These are phyloP conservation scores for Epinotia bilunana DNA, from an alignment of 2,888 invertebrate species.

Conservation along the genomic window DNA sequence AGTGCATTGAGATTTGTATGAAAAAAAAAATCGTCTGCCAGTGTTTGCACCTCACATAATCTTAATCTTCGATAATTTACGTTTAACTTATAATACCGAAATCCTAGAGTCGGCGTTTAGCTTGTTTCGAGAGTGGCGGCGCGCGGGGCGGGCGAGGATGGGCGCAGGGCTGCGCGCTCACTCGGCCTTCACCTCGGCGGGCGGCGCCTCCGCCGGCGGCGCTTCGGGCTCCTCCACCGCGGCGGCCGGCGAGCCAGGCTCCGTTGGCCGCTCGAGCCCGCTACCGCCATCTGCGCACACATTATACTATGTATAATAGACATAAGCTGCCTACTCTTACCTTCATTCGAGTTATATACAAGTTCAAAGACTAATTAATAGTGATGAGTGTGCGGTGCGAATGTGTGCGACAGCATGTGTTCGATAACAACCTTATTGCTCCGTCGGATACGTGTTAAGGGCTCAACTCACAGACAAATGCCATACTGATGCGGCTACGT, in stretches of 20 bases:
- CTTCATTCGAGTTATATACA: slow-evolving; percentile 12
- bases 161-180: slow-evolving; percentile 52
- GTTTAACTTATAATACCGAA: slow-evolving; percentile 81
- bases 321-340: slow-evolving; percentile 36
- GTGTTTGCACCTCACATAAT: slow-evolving; percentile 54
- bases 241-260: slow-evolving; percentile 58
- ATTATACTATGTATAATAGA: slow-evolving; percentile 40
- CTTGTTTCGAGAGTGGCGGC: slow-evolving; percentile 48
- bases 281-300: slow-evolving; percentile 54
- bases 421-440: too few relatives aligned
- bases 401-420: too few relatives aligned
- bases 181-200: slow-evolving; percentile 66
- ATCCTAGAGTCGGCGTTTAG: slow-evolving; percentile 64
- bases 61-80: slow-evolving; percentile 81
- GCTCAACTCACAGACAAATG: too few relatives aligned
- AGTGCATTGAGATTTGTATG: slow-evolving; percentile 44
- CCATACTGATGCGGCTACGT: too few relatives aligned
- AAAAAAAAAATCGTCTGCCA: slow-evolving; percentile 39
- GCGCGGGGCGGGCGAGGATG: slow-evolving; percentile 43
- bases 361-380: background rate
- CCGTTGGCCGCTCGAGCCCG: slow-evolving; percentile 65
- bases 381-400: background rate
- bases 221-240: slow-evolving; percentile 59
- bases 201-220: slow-evolving; percentile 60
- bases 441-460: too few relatives aligned